Evolutionary conservation across 2,888 invertebrate species (phyloP), one percentile per base, ranked within the genome.

Genomic region (Dasypogon diadema): DNA sequence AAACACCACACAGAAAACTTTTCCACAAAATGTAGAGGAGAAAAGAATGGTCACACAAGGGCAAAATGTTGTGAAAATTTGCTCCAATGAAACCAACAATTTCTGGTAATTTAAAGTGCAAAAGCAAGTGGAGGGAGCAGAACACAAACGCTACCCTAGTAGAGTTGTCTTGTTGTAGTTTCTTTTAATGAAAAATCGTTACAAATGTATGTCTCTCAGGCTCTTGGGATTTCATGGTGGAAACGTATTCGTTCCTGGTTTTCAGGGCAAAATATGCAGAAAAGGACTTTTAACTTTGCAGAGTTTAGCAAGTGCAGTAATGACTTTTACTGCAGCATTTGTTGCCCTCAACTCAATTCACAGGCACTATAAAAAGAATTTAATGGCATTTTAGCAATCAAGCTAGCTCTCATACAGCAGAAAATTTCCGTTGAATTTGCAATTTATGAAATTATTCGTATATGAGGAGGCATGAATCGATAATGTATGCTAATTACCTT

Each of bases 141-240:
- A 6, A 42, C 12, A 42, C 51, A 18, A 51, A 51, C 3, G 18
- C 51, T 8, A 48, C 16, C 51, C 18, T n/a, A n/a, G n/a, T n/a
- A n/a, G 18, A 16, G 12, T 21, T 51, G 51, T 21, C 18, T 51
- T 51, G 51, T 16, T 51, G 3, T 51, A 51, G 51, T 51, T 51
- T 21, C 51, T 51, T 6, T 51, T 51, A 51, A 51, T 51, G 21
- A 51, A 51, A 51, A 21, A 51, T 51, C 51, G 51, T 51, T 51
- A 21, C 18, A 51, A 51, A 51, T 51, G 51, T 12, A 51, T 21
- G 4, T 14, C 16, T 2, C 18, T 5, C 18, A 5, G 16, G 6
- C 6, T 12, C 12, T 51, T 16, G 18, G 51, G 51, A 21, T 3
- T 4, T 51, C 51, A 51, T 21, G 21, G 2, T 51, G 12, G 6